Percentiles rank a stretch among this genome's conserved stretches.
These are phyloP conservation scores for Prostheceraeus crozeri DNA, from an alignment of 2,888 invertebrate species.

Conservation along the genomic window DNA sequence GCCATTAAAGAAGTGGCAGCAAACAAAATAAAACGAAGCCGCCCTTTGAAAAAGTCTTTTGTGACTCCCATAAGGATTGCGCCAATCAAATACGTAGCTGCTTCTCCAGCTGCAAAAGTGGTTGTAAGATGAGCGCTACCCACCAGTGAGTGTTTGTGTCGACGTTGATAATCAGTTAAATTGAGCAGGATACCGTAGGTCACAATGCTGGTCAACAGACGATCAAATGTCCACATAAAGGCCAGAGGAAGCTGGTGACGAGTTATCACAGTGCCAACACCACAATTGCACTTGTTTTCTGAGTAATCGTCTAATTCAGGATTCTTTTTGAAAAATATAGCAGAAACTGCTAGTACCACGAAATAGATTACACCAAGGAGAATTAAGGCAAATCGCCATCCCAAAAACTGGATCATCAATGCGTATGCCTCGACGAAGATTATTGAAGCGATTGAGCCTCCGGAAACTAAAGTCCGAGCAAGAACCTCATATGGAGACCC, in stretches of 20 bases:
- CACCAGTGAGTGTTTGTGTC: not conserved
- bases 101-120: conserved; percentile 30
- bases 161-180: conserved; percentile 25
- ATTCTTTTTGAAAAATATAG: conserved; percentile 26
- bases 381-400: conserved; percentile 30
- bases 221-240: conserved; percentile 25
- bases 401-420: not conserved
- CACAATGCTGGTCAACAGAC: conserved; percentile 30
- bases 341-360: not conserved
- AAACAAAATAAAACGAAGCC: conserved; percentile 18
- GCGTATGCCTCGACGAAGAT: conserved; percentile 28
- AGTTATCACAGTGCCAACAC: not conserved
- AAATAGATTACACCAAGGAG: conserved; percentile 27
- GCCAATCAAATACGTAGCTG: conserved; percentile 28
- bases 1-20: conserved; percentile 19
- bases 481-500: conserved; percentile 5
- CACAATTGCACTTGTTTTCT: conserved; percentile 16
- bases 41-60: conserved; percentile 16
- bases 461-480: conserved; percentile 26
- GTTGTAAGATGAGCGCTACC: conserved; percentile 12
- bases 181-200: conserved; percentile 33
- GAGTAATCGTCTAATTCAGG: not conserved
- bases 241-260: not conserved
- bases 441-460: conserved; percentile 29
- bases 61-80: conserved; percentile 26